These are phyloP conservation scores for Oasisia sp. DNA, from an alignment of 2,888 invertebrate genomes.

Conservation along the genomic window DNA sequence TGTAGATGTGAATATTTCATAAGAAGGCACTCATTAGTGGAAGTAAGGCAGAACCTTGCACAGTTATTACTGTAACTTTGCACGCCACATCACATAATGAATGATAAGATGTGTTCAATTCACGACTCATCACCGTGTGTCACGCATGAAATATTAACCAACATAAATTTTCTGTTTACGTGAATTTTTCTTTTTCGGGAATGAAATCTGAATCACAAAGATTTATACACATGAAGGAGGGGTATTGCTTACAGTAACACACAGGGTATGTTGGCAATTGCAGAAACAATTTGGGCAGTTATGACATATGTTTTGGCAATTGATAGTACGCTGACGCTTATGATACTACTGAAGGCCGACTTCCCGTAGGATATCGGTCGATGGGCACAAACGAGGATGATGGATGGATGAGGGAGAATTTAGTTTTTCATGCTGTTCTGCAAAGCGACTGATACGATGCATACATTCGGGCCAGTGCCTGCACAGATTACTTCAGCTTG, in stretches of 20 bases:
- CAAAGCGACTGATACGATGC: neutral
- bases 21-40: neutral
- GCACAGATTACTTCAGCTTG: neutral
- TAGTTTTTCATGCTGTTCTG: neutral
- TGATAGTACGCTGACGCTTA: neutral
- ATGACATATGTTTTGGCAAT: constrained; percentile 10
- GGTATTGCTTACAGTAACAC: neutral
- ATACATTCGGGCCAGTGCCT: neutral
- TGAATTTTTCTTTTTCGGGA: neutral
- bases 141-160: neutral
- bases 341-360: neutral
- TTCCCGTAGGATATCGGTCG: neutral
- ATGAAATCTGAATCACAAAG: neutral
- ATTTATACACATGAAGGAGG: neutral
- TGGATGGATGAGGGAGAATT: neutral
- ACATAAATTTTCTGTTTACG: neutral
- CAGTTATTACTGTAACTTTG: neutral
- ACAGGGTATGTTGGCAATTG: neutral
- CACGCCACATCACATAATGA: neutral
- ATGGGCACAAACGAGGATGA: neutral
- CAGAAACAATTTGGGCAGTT: neutral
- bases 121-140: neutral
- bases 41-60: neutral
- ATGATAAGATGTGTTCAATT: neutral
- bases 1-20: neutral